These are phyloP conservation scores for Tiliqua scincoides DNA, from an alignment of 2,113 vertebrate species.

Conservation along the genomic window DNA sequence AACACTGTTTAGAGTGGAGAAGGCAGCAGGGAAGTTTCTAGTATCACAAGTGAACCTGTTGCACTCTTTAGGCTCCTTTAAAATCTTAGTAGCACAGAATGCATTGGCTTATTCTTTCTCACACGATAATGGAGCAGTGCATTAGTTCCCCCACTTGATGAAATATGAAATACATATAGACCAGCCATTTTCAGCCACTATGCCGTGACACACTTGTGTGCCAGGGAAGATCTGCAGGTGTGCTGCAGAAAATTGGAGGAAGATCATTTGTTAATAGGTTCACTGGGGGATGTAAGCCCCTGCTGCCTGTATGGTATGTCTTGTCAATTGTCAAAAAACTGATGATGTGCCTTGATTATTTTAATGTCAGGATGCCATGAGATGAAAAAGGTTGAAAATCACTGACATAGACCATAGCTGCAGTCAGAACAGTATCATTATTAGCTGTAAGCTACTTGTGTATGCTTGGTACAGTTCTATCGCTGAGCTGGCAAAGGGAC, in stretches of 20 bases:
- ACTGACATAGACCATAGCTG: too few species aligned
- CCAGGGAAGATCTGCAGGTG: too few species aligned
- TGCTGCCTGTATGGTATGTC: too few species aligned
- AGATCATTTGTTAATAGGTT: too few species aligned
- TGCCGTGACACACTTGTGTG: too few species aligned
- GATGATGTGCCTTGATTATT: too few species aligned
- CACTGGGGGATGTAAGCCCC: too few species aligned
- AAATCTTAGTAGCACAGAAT: neutral
- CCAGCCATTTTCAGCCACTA: too few species aligned
- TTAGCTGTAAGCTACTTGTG: neutral
- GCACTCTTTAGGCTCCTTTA: neutral
- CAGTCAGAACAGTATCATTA: neutral
- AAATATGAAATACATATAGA: neutral
- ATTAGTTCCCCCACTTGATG: neutral
- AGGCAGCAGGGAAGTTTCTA: neutral
- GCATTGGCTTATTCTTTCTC: constrained; percentile 3
- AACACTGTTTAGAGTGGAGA: neutral
- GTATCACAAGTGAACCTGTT: neutral
- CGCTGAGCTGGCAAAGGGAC: neutral
- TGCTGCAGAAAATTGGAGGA: too few species aligned
- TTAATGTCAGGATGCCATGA: too few species aligned
- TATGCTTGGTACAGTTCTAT: neutral
- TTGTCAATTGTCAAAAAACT: too few species aligned
- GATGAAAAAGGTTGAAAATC: too few species aligned
- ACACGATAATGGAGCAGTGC: neutral